Base-by-base conservation (phyloP, 2,113 vertebrate species). In the Brienomyrus brachyistius region DNA sequence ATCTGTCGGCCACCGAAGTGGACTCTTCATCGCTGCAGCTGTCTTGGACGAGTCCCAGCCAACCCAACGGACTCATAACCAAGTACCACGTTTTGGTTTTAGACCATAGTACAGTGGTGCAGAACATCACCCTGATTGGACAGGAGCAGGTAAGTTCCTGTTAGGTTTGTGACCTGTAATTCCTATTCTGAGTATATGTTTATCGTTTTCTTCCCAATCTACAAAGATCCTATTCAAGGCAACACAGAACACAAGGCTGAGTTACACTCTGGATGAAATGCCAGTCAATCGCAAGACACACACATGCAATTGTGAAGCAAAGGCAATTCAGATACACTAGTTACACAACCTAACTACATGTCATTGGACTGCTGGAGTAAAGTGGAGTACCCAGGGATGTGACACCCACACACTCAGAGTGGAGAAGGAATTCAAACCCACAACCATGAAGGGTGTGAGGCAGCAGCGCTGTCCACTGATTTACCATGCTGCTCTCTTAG, bases 1-100 rank as follows among this genome's bases (percentile, higher is more conserved):
- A 96, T 90, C 95, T 99, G 90, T 93, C 90, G 66, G 93, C 97
- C 35, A 91, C 90, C 88, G 96, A 97, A 88, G 95, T 97, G 86
- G 97, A 97, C 93, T 97, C 98, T 4, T 97, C 96, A 51, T 96
- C 95, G 8, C 93, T 98, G 92, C 96, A 91, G 93, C 96, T 99
- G 91, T 95, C 94, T 83, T 99, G 98, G 98, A 96, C 91, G 92
- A 97, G 93, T 47, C 98, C 98, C 50, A 95, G 35, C 35, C 96
- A 98, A 91, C 96, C 97, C 70, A 99, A 99, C 83, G 98, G 98
- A 91, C 94, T 96, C 43, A 97, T 99, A 93, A 98, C 92, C 87
- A 97, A 95, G 51, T 99, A 99, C 90, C 95, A 96, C 91, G 93
- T 99, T 52, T 96, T 94, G 92, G 97, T 98, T 43, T 90, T 95